phyloP scores from a whole-genome alignment of 2,113 vertebrate species.

The Calidris pygmaea region DNA sequence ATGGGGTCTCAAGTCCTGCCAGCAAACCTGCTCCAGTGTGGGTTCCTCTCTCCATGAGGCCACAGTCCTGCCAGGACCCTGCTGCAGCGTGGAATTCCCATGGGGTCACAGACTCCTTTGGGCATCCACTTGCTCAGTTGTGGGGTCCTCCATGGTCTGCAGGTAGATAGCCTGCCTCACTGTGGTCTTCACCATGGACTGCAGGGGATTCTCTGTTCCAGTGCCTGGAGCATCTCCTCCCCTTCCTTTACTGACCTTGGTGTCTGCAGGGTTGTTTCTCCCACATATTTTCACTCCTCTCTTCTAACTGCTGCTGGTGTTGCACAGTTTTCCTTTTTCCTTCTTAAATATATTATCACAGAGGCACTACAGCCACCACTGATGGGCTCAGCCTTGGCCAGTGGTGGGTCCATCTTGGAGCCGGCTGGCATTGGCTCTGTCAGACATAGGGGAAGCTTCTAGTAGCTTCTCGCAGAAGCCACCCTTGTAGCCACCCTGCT shows the following conservation, averaged over 20 bases:
- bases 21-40: background rate
- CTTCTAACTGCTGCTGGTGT: background rate
- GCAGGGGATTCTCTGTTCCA: background rate
- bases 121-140: background rate
- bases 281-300: background rate
- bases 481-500: too few relatives aligned
- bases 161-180: background rate
- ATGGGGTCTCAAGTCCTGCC: background rate
- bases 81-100: background rate
- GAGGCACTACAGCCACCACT: background rate
- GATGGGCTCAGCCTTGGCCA: background rate
- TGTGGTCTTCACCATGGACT: background rate
- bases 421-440: background rate
- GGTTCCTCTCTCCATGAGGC: background rate
- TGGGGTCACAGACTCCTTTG: background rate
- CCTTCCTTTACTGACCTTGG: background rate
- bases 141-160: background rate
- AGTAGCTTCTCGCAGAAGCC: background rate
- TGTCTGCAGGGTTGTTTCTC: background rate
- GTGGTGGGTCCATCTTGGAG: background rate
- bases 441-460: too few relatives aligned
- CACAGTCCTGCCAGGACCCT: background rate
- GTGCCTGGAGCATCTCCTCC: background rate
- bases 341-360: background rate
- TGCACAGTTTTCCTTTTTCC: background rate